A percentile compares a stretch with the other conserved stretches of the same genome.
Evolutionary conservation across 2,888 invertebrate genomes (phyloP).

Genomic region (Epirrhoe alternata): DNA sequence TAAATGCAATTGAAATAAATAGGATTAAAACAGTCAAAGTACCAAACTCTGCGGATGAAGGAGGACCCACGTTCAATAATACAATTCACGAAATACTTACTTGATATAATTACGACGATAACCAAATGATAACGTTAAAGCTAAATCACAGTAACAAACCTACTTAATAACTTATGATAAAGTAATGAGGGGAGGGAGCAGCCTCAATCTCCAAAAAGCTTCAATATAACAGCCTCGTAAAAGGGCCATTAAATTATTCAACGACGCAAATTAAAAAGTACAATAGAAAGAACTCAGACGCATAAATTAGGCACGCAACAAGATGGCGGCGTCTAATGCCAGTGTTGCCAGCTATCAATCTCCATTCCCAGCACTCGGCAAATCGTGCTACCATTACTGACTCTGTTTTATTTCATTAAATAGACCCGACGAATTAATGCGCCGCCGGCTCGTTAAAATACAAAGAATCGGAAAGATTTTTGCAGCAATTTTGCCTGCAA

Average conservation of each 20-base stretch:
- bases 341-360: conserved; percentile 80
- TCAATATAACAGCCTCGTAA: conserved; percentile 23
- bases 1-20: no score
- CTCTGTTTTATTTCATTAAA: conserved; percentile 83
- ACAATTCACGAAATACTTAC: no score
- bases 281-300: conserved; percentile 46
- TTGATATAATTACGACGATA: no score
- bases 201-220: neutral
- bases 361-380: conserved; percentile 80
- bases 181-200: neutral
- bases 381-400: conserved; percentile 76
- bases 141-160: neutral
- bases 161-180: neutral
- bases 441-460: conserved; percentile 67
- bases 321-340: conserved; percentile 64
- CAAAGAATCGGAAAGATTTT: conserved; percentile 68
- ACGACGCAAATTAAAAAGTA: conserved; percentile 33
- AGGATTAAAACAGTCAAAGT: neutral
- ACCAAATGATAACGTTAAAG: neutral
- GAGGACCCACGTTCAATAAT: no score
- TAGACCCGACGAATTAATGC: conserved; percentile 78
- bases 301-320: conserved; percentile 75
- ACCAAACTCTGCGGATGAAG: neutral
- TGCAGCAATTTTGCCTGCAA: conserved; percentile 67
- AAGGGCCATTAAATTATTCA: conserved; percentile 29